Evolutionary conservation across 2,797 vertebrate species (phyloP), one percentile per base, ranked within the genome.

Genomic region (Hyperoplus lanceolatus): DNA sequence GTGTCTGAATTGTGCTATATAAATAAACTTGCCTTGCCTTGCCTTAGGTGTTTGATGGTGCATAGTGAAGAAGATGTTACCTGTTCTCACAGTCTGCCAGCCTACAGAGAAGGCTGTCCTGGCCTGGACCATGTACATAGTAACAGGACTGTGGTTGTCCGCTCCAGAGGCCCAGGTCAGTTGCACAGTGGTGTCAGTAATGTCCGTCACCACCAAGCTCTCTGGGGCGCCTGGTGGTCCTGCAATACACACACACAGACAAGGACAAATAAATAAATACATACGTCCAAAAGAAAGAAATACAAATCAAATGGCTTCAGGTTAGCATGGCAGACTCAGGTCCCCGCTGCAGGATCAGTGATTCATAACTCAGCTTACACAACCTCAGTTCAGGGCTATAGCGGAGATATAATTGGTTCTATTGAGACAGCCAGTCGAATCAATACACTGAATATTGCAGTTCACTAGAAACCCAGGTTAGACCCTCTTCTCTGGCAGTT

Each of bases 111-210:
- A 98, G 1, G 96, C 95, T 11, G 96, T 97, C 74, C 94, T 94
- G 8, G 85, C 95, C 90, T 98, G 97, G 54, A 97, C 21, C 0
- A 91, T 94, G 91, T 96, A 97, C 79, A 92, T 93, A 72, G 96
- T 96, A 78, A 97, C 87, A 29, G 97, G 96, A 70, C 96, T 98
- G 74, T 97, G 97, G 81, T 97, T 96, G 80, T 97, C 96, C 62
- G 78, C 72, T 56, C 96, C 96, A 18, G 95, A 85, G 72, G 89
- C 90, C 97, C 97, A 98, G 68, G 94, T 96, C 38, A 98, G 89
- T 3, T 94, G 93, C 76, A 94, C 95, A 11, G 95, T 95, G n/a
- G 94, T 95, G 84, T 96, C 15, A 41, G 96, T 96, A 74, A 97
- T 81, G 50, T 95, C 93, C 49, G 93, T 95, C 80, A 97, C 96